Base-by-base conservation (phyloP, 2,113 vertebrate species). In the Rana temporaria region DNA sequence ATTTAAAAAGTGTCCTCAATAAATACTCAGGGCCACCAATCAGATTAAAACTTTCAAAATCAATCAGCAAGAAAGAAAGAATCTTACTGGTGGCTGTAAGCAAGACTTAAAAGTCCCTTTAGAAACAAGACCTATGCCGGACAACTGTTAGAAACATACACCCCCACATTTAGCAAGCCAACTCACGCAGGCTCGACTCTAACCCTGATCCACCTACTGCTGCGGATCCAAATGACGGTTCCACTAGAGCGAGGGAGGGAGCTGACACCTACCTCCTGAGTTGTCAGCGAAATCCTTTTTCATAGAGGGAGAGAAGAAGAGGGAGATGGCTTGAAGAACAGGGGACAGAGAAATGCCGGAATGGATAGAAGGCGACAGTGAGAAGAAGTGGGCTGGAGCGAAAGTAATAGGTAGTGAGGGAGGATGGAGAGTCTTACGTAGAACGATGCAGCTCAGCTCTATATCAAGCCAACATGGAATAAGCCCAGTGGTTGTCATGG, bases 401-500 rank as follows among this genome's bases (percentile, higher is more conserved):
- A 65, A 32, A 74, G 69, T 74, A 82, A 82, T 75, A 82, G 80
- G 52, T 82, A 66, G 66, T 64, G 70, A 75, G 80, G 79, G 79
- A 81, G 80, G 80, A 82, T 66, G 71, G 62, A 56, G 60, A 59
- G 62, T 57, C 62, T 75, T 82, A 75, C 80, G 80, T 82, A 74
- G 70, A 53, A 53, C 42, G 68, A 81, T 79, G 65, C 77, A 68
- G 65, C 77, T 79, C 64, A 16, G 64, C 52, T 79, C 65, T 42
- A 19, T 55, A 63, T 65, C 42, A 63, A 64, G 79, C 79, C 52
- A 64, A 82, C 52, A 82, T 82, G 70, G 84, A 87, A 86, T 82
- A 87, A 85, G 78, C 84, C 87, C 85, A 84, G 22, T 69, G 84
- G 88, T 89, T 84, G 88, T 82, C 87, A 67, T 67, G 86, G 87